These are phyloP conservation scores for Dermolepida albohirtum DNA, from an alignment of 2,888 invertebrate species.

Conservation along the genomic window DNA sequence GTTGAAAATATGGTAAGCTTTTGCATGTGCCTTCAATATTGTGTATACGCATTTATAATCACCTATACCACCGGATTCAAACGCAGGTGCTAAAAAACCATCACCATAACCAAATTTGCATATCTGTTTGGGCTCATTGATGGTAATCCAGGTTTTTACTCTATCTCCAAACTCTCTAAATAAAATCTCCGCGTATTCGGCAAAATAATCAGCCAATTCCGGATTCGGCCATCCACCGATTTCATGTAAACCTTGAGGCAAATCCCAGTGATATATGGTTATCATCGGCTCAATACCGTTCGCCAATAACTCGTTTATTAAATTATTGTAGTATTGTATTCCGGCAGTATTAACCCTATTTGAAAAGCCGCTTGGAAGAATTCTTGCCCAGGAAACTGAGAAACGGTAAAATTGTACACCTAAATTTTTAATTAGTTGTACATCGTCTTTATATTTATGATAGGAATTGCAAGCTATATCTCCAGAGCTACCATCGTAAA, in stretches of 20 bases:
- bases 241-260: slow-evolving; percentile 70
- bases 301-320: slow-evolving; percentile 75
- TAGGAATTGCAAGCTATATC: slow-evolving; percentile 77
- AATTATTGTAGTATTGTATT: slow-evolving; percentile 78
- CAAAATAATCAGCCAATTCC: slow-evolving; percentile 70
- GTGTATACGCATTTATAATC: slow-evolving; percentile 74
- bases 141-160: slow-evolving; percentile 48
- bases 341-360: slow-evolving; percentile 76
- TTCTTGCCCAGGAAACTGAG: slow-evolving; percentile 76
- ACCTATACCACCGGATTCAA: slow-evolving; percentile 66
- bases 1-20: slow-evolving; percentile 71
- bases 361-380: slow-evolving; percentile 74
- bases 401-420: slow-evolving; percentile 72
- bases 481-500: slow-evolving; percentile 69
- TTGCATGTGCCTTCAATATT: slow-evolving; percentile 74
- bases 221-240: slow-evolving; percentile 76
- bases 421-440: slow-evolving; percentile 68
- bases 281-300: slow-evolving; percentile 65
- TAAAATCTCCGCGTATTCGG: slow-evolving; percentile 70
- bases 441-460: slow-evolving; percentile 73
- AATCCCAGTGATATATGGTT: slow-evolving; percentile 62
- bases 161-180: slow-evolving; percentile 65
- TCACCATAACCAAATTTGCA: slow-evolving; percentile 42
- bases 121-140: slow-evolving; percentile 47
- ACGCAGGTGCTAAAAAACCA: slow-evolving; percentile 65